phyloP scores from a whole-genome alignment of 37 sponge, comb jelly and placozoan species.

The Dysidea cf. avara region DNA sequence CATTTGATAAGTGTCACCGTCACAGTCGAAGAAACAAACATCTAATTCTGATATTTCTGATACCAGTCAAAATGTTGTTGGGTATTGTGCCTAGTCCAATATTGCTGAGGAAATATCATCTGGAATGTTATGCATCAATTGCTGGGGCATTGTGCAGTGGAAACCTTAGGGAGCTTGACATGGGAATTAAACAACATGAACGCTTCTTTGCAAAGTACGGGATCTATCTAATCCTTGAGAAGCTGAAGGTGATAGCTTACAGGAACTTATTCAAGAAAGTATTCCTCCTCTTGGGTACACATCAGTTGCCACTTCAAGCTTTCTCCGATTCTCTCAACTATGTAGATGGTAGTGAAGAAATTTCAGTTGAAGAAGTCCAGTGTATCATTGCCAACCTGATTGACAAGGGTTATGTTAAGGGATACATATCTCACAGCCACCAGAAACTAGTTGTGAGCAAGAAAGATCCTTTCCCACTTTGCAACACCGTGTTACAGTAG shows the following conservation, averaged over 20 bases:
- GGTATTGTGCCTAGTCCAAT: slow-evolving; percentile 66
- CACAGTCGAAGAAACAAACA: slow-evolving; percentile 62
- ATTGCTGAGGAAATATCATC: slow-evolving; percentile 64
- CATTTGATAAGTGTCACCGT: slow-evolving; percentile 73
- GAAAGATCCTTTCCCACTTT: slow-evolving; percentile 83
- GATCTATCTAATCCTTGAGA: slow-evolving; percentile 90
- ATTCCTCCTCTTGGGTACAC: slow-evolving; percentile 64
- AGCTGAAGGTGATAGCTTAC: slow-evolving; percentile 82
- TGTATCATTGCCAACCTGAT: slow-evolving; percentile 96
- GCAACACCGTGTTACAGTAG: slow-evolving; percentile 15
- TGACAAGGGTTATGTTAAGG: slow-evolving; percentile 82
- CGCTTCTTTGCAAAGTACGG: slow-evolving; percentile 86
- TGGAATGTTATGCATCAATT: slow-evolving; percentile 61
- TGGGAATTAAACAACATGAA: not conserved
- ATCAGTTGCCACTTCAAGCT: slow-evolving; percentile 58
- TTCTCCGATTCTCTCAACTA: slow-evolving; percentile 59
- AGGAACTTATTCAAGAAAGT: slow-evolving; percentile 98
- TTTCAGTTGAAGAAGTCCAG: slow-evolving; percentile 87
- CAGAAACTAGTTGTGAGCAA: slow-evolving; percentile 98
- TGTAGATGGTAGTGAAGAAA: slow-evolving; percentile 56
- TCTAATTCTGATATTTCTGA: slow-evolving; percentile 84
- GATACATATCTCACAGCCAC: slow-evolving; percentile 94
- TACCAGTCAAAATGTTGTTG: slow-evolving; percentile 90
- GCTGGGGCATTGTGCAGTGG: slow-evolving; percentile 44
- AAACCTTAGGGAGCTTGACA: not conserved